Evolutionary conservation across 2,113 vertebrate genomes (phyloP).

Genomic region (Lethenteron camtschaticum): DNA sequence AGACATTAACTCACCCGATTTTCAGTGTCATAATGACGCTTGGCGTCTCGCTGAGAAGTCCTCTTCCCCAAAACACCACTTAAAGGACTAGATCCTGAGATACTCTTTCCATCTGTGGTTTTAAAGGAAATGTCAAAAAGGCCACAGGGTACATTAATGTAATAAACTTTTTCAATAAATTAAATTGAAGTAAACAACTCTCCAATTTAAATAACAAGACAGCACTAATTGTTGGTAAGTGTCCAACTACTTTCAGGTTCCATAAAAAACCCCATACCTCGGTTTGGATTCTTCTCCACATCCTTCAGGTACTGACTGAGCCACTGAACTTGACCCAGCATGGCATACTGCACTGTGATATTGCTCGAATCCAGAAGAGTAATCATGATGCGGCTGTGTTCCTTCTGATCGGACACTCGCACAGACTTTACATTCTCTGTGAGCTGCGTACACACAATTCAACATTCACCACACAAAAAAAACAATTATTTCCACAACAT

Average conservation of each 20-base stretch:
- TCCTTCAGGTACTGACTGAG: slow-evolving; percentile 65
- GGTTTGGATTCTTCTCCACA: slow-evolving; percentile 35
- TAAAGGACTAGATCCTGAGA: slow-evolving; percentile 73
- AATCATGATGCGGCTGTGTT: slow-evolving; percentile 35
- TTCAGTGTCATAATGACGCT: slow-evolving; percentile 37
- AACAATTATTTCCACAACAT: slow-evolving; percentile 8
- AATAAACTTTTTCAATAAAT: not conserved
- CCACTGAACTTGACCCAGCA: slow-evolving; percentile 37
- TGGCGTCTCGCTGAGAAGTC: slow-evolving; percentile 46
- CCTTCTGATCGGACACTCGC: slow-evolving; percentile 29
- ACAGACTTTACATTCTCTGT: slow-evolving; percentile 81
- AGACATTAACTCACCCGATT: slow-evolving; percentile 38
- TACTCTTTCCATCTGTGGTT: slow-evolving; percentile 41
- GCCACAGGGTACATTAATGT: slow-evolving; percentile 9
- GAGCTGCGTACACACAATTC: slow-evolving; percentile 26
- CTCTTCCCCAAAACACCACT: slow-evolving; percentile 51
- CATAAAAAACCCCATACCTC: slow-evolving; percentile 14
- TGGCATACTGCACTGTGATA: slow-evolving; percentile 56
- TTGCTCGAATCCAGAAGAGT: slow-evolving; percentile 54
- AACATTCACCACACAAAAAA: slow-evolving; percentile 8
- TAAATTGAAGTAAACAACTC: slow-evolving; percentile 2
- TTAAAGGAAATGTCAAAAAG: slow-evolving; percentile 8
- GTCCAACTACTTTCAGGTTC: not conserved
- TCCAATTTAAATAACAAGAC: not conserved
- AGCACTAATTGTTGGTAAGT: not conserved